Conservation (phyloP, 2,888 invertebrate species). For the Macaria notata region DNA sequence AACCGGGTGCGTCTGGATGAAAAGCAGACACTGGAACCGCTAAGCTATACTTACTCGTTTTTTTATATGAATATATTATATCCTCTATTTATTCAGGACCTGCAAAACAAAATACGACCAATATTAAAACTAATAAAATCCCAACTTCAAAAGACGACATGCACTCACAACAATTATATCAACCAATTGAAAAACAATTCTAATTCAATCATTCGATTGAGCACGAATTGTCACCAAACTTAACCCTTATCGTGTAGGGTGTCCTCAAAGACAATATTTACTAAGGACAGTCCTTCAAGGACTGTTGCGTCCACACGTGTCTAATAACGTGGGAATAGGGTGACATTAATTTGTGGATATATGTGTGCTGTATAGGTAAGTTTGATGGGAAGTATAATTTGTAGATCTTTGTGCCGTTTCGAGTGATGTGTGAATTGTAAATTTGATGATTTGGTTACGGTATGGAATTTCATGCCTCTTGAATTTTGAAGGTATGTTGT, state of each 20-base stretch:
- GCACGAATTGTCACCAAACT: constrained; percentile 56
- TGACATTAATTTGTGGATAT: constrained; percentile 66
- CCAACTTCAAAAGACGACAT: no score
- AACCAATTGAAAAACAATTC: constrained; percentile 19
- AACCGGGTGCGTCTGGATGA: no score
- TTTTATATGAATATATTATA: no score
- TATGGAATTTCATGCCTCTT: constrained; percentile 6
- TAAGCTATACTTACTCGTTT: no score
- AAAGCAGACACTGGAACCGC: no score
- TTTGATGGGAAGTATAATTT: constrained; percentile 53
- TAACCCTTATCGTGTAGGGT: constrained; percentile 47
- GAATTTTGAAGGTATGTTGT: not conserved
- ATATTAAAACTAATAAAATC: no score
- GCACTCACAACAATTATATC: not conserved
- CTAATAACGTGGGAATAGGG: constrained; percentile 58
- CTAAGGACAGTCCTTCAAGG: constrained; percentile 52
- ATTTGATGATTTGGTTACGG: not conserved
- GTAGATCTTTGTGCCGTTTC: constrained; percentile 35
- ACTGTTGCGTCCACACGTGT: constrained; percentile 62
- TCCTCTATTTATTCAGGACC: no score
- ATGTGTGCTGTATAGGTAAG: no score
- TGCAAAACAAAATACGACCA: no score
- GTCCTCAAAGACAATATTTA: constrained; percentile 81
- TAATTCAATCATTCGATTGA: constrained; percentile 39
- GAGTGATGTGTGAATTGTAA: not conserved